Percentiles rank a stretch among this genome's conserved stretches.
phyloP scores from a whole-genome alignment of 1,140 invertebrate species.

The silkworm (Bombyx mori) region ASM3026992v2 NC_085118.1:8506001-8506500 shows the following conservation, averaged over 20 bases:
- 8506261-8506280: background rate
- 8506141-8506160: conserved; percentile 88
- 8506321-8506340: too few species aligned
- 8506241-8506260: background rate
- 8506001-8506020: background rate
- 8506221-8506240: background rate
- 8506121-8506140: conserved; percentile 92
- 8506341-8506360: too few species aligned
- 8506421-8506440: too few species aligned
- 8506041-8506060: conserved; percentile 72
- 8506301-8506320: too few species aligned
- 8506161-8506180: conserved; percentile 81
- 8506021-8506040: background rate
- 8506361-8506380: too few species aligned
- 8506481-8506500: too few species aligned
- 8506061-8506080: conserved; percentile 71
- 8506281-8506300: too few species aligned
- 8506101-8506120: conserved; percentile 85
- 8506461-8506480: too few species aligned
- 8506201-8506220: conserved; percentile 37
- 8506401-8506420: too few species aligned
- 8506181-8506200: conserved; percentile 77
- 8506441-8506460: too few species aligned
- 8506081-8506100: conserved; percentile 78
- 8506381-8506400: too few species aligned